Evolutionary conservation across 1,140 invertebrate genomes (phyloP), one percentile per base, ranked within the genome.

Genomic region (Achatina immaculata): DNA sequence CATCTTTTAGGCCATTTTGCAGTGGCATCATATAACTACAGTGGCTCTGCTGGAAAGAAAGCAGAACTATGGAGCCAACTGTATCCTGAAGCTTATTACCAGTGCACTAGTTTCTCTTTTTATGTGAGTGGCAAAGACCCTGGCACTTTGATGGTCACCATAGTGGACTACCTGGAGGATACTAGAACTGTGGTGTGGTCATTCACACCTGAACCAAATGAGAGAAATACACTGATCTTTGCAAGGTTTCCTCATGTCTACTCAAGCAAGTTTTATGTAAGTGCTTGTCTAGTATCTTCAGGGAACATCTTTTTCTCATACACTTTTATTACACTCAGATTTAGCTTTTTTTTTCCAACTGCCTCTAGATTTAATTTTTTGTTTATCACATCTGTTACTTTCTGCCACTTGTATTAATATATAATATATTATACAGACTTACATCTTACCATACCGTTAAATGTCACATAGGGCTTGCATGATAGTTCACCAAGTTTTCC

Each of bases 231-330:
- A 62, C 9, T 31, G 6, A 62, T 62, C 4, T 31, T 1, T 62
- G 58, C 58, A 62, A 1, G 31, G n/a, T 62, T 62, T 62, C 58
- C 58, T 14, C 58, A 62, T 62, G 58, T 62, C n/a, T 62, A 31
- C 31, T 6, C n/a, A 4, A 31, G n/a, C 58, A 62, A 62, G 16
- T 62, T 62, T 34, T 62, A 62, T 62, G 58, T 62, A 28, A 62
- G 58, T 62, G 2, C 4, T 31, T 21, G n/a, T 62, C 28, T 7
- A 11, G 19, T 19, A 11, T 48, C 45, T 11, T 48, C 19, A 48
- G 7, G 19, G 45, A 48, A 48, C 19, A 19, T 48, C 19, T 19
- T 48, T 11, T 48, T 48, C 45, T n/a, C n/a, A n/a, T n/a, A n/a
- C n/a, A n/a, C n/a, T n/a, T n/a, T n/a, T n/a, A n/a, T n/a, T n/a